Conservation (phyloP, 2,797 vertebrate genomes). For the Myoxocephalus aenaeus region DNA sequence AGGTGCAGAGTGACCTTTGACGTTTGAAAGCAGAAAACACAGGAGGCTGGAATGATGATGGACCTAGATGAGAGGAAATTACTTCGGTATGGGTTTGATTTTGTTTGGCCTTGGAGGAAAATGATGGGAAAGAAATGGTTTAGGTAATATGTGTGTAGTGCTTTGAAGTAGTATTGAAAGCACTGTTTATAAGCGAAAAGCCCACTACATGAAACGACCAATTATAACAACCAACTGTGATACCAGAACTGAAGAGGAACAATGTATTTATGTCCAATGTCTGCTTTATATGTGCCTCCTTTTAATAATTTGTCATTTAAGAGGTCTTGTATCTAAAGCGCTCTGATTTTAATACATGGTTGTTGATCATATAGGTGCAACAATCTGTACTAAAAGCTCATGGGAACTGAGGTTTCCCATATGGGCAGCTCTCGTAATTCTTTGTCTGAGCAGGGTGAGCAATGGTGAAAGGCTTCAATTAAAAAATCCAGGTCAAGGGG, state of each 20-base stretch:
- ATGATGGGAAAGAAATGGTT: conserved; percentile 48
- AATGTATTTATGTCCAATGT: conserved; percentile 5
- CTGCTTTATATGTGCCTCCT: background rate
- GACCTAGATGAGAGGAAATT: conserved; percentile 70
- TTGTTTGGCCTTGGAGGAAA: conserved; percentile 48
- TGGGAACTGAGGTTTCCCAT: conserved; percentile 6
- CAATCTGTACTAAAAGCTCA: conserved; percentile 7
- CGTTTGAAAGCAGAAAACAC: conserved; percentile 62
- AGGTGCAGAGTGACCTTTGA: conserved; percentile 63
- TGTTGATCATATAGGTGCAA: conserved; percentile 10
- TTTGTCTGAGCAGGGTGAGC: conserved; percentile 9
- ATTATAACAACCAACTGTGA: conserved; percentile 32
- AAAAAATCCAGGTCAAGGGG: conserved; percentile 56
- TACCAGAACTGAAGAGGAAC: conserved; percentile 29
- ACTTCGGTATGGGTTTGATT: conserved; percentile 56
- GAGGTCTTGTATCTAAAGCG: conserved; percentile 16
- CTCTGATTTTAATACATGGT: conserved; percentile 21
- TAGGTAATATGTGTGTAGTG: conserved; percentile 49
- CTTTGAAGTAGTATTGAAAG: conserved; percentile 70
- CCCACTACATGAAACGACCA: conserved; percentile 27
- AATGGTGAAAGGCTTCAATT: conserved; percentile 46
- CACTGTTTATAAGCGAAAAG: conserved; percentile 44
- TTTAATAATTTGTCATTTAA: conserved; percentile 35
- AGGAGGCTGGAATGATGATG: conserved; percentile 68
- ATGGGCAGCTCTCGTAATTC: conserved; percentile 15